These are phyloP conservation scores for Prietella phreatophila DNA, from an alignment of 2,113 vertebrate genomes.

Conservation along the genomic window DNA sequence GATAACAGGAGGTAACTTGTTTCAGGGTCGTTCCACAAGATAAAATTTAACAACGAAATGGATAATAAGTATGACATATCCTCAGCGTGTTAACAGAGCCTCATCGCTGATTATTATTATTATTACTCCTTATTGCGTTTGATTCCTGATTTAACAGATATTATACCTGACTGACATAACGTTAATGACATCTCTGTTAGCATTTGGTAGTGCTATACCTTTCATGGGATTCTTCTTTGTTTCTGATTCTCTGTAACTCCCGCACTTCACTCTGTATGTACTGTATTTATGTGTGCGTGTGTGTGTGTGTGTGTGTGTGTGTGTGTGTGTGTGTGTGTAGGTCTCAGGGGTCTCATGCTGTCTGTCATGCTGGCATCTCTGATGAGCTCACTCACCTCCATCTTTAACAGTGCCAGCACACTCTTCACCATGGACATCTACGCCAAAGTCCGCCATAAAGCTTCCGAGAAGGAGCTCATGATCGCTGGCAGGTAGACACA, in stretches of 20 bases:
- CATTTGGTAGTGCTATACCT: background rate
- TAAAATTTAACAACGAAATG: background rate
- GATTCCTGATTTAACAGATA: background rate
- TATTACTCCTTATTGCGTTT: background rate
- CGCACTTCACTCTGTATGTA: background rate
- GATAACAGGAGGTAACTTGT: background rate
- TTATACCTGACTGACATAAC: background rate
- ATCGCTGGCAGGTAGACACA: constrained; percentile 81
- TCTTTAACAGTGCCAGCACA: constrained; percentile 96
- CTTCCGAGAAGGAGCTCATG: constrained; percentile 89
- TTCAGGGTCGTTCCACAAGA: background rate
- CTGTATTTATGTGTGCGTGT: background rate
- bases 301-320: constrained; percentile 33
- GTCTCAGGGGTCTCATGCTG: constrained; percentile 90
- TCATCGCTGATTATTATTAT: background rate
- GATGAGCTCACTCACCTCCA: constrained; percentile 96
- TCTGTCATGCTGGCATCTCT: constrained; percentile 95
- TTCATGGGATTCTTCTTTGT: background rate
- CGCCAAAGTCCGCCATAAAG: constrained; percentile 75
- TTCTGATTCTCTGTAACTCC: background rate
- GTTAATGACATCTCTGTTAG: background rate
- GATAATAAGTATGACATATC: background rate
- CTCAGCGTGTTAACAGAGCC: background rate
- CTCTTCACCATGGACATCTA: constrained; percentile 97
- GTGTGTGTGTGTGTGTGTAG: constrained; percentile 63